These are phyloP conservation scores for Melanargia galathea DNA, from an alignment of 2,888 invertebrate species.

Conservation along the genomic window DNA sequence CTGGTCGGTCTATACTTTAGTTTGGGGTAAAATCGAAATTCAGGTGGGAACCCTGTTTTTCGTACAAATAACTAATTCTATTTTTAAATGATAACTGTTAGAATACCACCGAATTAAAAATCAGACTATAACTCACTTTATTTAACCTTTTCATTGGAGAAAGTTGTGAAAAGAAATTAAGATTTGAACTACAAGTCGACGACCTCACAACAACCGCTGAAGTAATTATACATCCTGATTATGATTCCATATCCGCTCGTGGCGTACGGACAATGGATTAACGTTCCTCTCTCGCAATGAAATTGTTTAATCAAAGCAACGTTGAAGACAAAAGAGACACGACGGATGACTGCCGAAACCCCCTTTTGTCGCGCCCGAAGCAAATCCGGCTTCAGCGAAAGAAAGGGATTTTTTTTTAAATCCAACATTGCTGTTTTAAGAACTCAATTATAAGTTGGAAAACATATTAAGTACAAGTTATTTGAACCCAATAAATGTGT, in stretches of 20 bases:
- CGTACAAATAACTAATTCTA: no score
- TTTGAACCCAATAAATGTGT: no score
- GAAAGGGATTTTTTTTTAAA: neutral
- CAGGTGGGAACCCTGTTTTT: no score
- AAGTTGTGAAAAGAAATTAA: neutral
- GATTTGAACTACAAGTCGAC: neutral
- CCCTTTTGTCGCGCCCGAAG: neutral
- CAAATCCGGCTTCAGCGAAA: neutral
- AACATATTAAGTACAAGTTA: no score
- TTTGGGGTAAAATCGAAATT: no score
- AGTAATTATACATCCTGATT: slow-evolving; percentile 8
- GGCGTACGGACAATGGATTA: neutral
- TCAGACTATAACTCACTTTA: no score
- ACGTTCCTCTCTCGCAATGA: neutral
- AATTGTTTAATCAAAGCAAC: slow-evolving; percentile 13
- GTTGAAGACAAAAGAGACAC: slow-evolving; percentile 2
- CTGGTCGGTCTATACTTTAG: no score
- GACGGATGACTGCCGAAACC: slow-evolving; percentile 1
- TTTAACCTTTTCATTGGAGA: no score
- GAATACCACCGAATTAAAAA: no score
- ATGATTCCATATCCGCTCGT: neutral
- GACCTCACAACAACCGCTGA: neutral
- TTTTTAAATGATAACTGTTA: no score
- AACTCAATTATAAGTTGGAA: neutral
- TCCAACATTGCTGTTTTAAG: neutral